Percentiles rank a stretch among this genome's conserved stretches.
Evolutionary conservation across 2,113 vertebrate species (phyloP).

Genomic region (Cichladusa arquata): DNA sequence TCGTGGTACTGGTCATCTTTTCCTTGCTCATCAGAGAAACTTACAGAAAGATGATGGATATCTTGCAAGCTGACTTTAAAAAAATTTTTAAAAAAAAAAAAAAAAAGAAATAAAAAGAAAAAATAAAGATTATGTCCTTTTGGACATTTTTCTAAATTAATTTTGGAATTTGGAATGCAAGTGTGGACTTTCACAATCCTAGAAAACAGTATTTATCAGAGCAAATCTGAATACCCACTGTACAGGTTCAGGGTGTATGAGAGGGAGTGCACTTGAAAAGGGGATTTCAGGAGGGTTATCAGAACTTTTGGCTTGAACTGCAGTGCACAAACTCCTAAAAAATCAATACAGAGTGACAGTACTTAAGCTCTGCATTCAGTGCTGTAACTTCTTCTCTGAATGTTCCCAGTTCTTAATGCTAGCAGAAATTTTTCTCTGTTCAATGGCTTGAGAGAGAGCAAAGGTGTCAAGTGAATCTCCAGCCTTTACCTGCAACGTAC

Average conservation of each 20-base stretch:
- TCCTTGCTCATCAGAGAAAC: slow-evolving; percentile 27
- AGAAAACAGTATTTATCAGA: background rate
- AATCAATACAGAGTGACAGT: background rate
- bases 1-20: background rate
- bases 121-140: background rate
- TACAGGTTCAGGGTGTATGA: background rate
- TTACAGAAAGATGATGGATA: background rate
- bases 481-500: background rate
- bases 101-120: too few relatives aligned
- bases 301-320: background rate
- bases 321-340: background rate
- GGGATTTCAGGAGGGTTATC: background rate
- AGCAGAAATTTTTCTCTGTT: background rate
- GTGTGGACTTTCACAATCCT: background rate
- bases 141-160: background rate
- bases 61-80: background rate
- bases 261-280: background rate
- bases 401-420: background rate
- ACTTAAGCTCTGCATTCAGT: background rate
- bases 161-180: background rate
- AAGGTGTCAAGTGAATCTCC: background rate
- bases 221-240: background rate
- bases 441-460: background rate
- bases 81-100: background rate
- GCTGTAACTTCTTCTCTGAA: background rate